Base-by-base conservation (phyloP, 2,888 invertebrate species). In the Drosophila paracracens region DNA sequence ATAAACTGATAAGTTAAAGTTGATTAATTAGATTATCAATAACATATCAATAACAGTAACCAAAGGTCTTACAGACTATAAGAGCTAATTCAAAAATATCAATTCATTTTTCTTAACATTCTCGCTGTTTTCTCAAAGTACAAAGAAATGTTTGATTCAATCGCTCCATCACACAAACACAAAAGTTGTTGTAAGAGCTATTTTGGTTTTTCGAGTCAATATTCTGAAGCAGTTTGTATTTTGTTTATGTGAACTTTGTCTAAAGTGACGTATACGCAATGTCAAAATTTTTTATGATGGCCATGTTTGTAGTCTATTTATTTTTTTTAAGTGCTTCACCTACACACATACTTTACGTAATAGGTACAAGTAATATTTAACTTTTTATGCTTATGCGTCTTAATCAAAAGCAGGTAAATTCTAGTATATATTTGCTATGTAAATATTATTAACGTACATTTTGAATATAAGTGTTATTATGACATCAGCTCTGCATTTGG, bases 1-100 rank as follows among this genome's bases (percentile, higher is more conserved):
- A 21, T 40, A 29, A 67, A 43, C 51, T 27, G 33, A 40, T 35
- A 35, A 40, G 40, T 40, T 35, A 5, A 40, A 51, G 21, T 51
- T 33, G 21, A 51, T 65, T 65, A 52, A 65, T 65, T 65, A 35
- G 50, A 35, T 65, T 65, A 33, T 33, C 50, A 21, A 25, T 46
- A 4, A 46, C 21, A 46, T 13, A n/a, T 43, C 4, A 13, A 21
- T 46, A 46, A 13, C 2, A 46, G 21, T 25, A 6, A 21, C 21
- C 7, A 13, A 21, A 13, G 13, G 11, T 11, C 5, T 10, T n/a
- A n/a, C 40, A 5, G 40, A 5, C 40, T 1, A 21, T 10, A 40
- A 10, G 21, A n/a, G 21, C 11, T 11, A 5, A 11, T 21, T 21
- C 11, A 2, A 43, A 40, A 21, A 11, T 11, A 21, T 43, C 11